Percentiles rank a stretch among this genome's conserved stretches.
These are phyloP conservation scores for Helicolenus hilgendorfi DNA, from an alignment of 2,797 vertebrate species.

Conservation along the genomic window DNA sequence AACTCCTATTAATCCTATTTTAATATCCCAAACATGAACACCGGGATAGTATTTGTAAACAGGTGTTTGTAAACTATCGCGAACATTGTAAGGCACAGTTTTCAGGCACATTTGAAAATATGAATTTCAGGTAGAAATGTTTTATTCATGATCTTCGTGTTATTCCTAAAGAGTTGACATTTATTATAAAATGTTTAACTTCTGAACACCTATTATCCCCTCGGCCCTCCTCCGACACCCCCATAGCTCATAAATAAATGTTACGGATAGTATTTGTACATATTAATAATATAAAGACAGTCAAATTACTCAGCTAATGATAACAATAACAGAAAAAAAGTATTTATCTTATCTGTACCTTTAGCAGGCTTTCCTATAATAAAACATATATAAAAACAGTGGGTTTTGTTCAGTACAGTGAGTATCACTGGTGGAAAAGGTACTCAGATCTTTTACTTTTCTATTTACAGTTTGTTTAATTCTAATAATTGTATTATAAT, in stretches of 20 bases:
- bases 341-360: not conserved
- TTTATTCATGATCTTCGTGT: not conserved
- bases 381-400: not conserved
- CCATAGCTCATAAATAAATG: not conserved
- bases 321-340: not conserved
- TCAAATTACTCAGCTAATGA: not conserved
- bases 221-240: not conserved
- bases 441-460: not conserved
- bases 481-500: not conserved
- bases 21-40: slow-evolving; percentile 5
- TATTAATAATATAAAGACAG: not conserved
- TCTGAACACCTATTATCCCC: not conserved
- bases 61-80: not conserved
- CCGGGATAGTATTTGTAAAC: not conserved
- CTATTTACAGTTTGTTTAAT: not conserved
- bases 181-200: not conserved
- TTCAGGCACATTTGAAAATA: not conserved
- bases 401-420: not conserved
- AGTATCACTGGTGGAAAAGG: not conserved
- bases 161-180: not conserved
- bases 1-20: slow-evolving; percentile 24
- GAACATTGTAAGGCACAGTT: not conserved
- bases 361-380: not conserved
- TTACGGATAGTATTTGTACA: not conserved
- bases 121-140: not conserved